phyloP scores from a whole-genome alignment of 64 coral and sea anemone genomes.

The Catalaphyllia jardinei region DNA sequence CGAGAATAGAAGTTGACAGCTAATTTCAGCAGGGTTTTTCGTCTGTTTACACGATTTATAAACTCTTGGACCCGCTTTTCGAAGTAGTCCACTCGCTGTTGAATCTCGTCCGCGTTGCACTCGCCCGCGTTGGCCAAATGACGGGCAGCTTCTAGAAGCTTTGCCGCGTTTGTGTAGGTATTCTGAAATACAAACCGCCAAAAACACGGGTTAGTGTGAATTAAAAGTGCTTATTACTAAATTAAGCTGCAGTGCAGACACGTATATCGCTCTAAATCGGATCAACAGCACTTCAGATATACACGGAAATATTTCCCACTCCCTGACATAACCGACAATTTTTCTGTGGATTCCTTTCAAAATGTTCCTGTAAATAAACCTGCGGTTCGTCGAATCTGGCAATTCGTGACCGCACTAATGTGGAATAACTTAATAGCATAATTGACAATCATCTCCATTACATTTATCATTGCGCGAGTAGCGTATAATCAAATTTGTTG shows the following conservation, averaged over 20 bases:
- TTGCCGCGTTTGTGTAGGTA: slow-evolving; percentile 97
- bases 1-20: slow-evolving; percentile 99
- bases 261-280: slow-evolving; percentile 7
- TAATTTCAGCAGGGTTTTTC: slow-evolving; percentile 87
- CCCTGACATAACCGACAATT: slow-evolving; percentile 14
- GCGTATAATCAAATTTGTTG: neutral
- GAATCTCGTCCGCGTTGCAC: slow-evolving; percentile 88
- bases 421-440: slow-evolving; percentile 10
- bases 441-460: slow-evolving; percentile 22
- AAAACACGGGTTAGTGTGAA: neutral
- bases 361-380: neutral
- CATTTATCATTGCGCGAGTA: neutral
- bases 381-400: neutral
- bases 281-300: neutral
- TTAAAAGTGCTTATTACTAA: slow-evolving; percentile 15
- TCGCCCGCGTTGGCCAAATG: slow-evolving; percentile 84
- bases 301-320: slow-evolving; percentile 10
- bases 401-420: neutral
- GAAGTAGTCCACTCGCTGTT: slow-evolving; percentile 92
- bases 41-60: slow-evolving; percentile 86
- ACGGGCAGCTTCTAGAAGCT: slow-evolving; percentile 87
- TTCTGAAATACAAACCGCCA: slow-evolving; percentile 79
- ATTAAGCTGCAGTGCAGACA: neutral
- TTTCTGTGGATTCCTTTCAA: neutral
- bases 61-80: slow-evolving; percentile 95